Percentiles rank a stretch among this genome's conserved stretches.
Conservation (phyloP, 2,888 invertebrate species). For the Tricholauxania praeusta region DNA sequence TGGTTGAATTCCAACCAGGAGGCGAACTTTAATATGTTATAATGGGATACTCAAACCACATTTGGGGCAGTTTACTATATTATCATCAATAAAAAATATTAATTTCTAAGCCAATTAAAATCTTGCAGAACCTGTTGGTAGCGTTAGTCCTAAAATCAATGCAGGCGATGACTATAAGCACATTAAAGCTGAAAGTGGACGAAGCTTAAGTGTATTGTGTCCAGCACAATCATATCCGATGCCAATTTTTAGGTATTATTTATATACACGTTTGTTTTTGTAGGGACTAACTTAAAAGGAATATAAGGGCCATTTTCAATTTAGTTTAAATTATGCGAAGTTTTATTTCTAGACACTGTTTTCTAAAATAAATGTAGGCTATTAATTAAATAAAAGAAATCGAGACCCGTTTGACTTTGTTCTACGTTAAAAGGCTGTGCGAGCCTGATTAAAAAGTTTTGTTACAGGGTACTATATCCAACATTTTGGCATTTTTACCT, state of each 20-base stretch:
- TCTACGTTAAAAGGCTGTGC: conserved; percentile 70
- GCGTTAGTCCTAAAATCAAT: conserved; percentile 75
- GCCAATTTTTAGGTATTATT: conserved; percentile 77
- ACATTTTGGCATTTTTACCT: conserved; percentile 36
- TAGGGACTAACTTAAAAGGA: background rate
- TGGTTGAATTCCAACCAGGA: background rate
- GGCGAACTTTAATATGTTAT: too few relatives aligned
- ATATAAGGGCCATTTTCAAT: conserved; percentile 9
- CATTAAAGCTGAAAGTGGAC: conserved; percentile 65
- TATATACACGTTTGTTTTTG: conserved; percentile 60
- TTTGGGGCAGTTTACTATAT: conserved; percentile 13
- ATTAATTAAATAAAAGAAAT: conserved; percentile 66
- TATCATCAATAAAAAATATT: background rate
- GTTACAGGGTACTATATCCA: conserved; percentile 13
- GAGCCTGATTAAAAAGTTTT: too few relatives aligned
- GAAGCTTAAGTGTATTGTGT: conserved; percentile 76
- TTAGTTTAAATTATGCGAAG: background rate
- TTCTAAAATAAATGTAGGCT: conserved; percentile 72
- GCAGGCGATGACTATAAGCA: conserved; percentile 74
- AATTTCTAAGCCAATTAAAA: background rate
- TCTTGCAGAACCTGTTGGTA: conserved; percentile 65
- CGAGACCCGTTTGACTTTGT: conserved; percentile 68
- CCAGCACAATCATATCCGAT: conserved; percentile 82
- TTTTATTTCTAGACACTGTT: conserved; percentile 68
- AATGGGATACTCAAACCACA: background rate